phyloP scores from a whole-genome alignment of 2,888 invertebrate genomes.

The Amphipoea oculea region DNA sequence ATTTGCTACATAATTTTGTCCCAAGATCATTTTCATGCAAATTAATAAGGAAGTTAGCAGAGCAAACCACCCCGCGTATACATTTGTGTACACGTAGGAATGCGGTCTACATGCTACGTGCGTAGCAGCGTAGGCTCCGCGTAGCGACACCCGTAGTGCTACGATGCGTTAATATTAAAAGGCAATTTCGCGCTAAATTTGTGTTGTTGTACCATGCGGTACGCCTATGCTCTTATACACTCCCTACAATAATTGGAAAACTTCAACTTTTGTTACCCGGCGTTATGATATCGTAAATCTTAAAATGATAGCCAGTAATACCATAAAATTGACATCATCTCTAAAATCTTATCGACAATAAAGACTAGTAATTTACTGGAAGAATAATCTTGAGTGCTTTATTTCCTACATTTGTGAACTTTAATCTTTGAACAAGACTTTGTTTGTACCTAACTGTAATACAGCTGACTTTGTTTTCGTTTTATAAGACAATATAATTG shows the following conservation, averaged over 20 bases:
- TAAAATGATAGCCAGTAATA: slow-evolving; percentile 41
- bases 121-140: slow-evolving; percentile 73
- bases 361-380: slow-evolving; percentile 34
- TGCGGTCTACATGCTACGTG: slow-evolving; percentile 76
- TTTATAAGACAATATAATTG: slow-evolving; percentile 13
- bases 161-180: slow-evolving; percentile 66
- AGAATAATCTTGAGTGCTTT: slow-evolving; percentile 24
- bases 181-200: slow-evolving; percentile 61
- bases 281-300: slow-evolving; percentile 34
- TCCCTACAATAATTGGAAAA: slow-evolving; percentile 49
- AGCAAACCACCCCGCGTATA: slow-evolving; percentile 31
- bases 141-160: slow-evolving; percentile 69
- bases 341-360: slow-evolving; percentile 35
- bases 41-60: slow-evolving; percentile 8
- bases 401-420: slow-evolving; percentile 19
- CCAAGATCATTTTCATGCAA: slow-evolving; percentile 19
- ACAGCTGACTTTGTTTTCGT: slow-evolving; percentile 21
- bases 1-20: neutral
- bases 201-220: slow-evolving; percentile 46
- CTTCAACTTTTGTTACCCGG: slow-evolving; percentile 47
- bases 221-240: slow-evolving; percentile 50
- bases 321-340: slow-evolving; percentile 32
- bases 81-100: slow-evolving; percentile 74
- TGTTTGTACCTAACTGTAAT: slow-evolving; percentile 4
- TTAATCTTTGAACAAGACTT: slow-evolving; percentile 2